Evolutionary conservation across 2,113 vertebrate genomes (phyloP).

Genomic region (Oenanthe oenanthe): DNA sequence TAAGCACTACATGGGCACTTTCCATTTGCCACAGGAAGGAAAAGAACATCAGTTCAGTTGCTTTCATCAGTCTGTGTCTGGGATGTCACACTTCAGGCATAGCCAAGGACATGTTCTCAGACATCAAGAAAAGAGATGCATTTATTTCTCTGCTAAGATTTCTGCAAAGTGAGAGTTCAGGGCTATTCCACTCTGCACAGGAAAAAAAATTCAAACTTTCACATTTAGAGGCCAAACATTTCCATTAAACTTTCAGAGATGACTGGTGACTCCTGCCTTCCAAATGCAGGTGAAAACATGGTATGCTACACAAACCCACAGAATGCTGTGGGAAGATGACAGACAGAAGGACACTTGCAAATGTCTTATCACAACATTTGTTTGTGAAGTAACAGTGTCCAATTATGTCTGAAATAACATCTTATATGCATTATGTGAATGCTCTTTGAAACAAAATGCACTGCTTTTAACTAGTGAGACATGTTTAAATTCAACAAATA

Average conservation of each 20-base stretch:
- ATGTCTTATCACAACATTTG: neutral
- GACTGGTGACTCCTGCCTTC: neutral
- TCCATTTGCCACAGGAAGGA: neutral
- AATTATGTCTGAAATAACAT: neutral
- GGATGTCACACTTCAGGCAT: neutral
- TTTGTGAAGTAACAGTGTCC: neutral
- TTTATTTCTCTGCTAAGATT: neutral
- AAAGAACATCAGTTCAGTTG: neutral
- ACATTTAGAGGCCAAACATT: neutral
- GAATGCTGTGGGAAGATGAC: neutral
- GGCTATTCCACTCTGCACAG: neutral
- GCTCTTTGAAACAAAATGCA: neutral
- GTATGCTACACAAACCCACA: neutral
- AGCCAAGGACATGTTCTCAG: neutral
- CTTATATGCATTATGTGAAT: neutral
- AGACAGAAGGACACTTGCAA: neutral
- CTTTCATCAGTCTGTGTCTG: neutral
- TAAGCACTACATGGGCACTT: neutral
- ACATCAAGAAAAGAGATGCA: neutral
- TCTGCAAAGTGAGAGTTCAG: neutral
- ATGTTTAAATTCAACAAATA: conserved; percentile 37
- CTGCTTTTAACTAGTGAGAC: neutral
- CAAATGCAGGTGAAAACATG: neutral
- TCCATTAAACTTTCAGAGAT: neutral
- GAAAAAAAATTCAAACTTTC: neutral